Percentiles rank a stretch among this genome's conserved stretches.
phyloP scores from a whole-genome alignment of 2,797 vertebrate genomes.

The Graptemys geographica region DNA sequence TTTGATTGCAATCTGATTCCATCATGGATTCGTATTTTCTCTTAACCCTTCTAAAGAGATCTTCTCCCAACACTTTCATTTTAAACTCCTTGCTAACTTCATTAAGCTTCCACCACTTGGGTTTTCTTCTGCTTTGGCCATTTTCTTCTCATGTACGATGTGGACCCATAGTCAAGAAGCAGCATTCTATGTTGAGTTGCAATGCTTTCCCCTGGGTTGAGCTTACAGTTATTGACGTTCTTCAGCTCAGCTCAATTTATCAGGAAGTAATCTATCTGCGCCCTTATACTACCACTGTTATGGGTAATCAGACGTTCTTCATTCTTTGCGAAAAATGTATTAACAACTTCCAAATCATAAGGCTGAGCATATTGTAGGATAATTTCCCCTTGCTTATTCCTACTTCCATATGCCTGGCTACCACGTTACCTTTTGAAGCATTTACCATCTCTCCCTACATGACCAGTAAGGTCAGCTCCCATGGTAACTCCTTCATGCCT shows the following conservation, averaged over 20 bases:
- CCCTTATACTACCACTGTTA: too few species aligned
- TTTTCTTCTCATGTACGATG: background rate
- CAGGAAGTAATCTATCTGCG: too few species aligned
- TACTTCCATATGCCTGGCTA: background rate
- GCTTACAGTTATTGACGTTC: background rate
- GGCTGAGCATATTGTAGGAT: too few species aligned
- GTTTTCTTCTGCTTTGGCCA: background rate
- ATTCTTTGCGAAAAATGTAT: background rate
- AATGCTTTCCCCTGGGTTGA: background rate
- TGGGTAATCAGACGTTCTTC: background rate
- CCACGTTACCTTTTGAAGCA: background rate
- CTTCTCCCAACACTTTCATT: background rate
- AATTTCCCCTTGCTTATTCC: background rate
- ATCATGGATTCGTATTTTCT: background rate
- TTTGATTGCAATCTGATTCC: background rate
- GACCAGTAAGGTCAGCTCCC: background rate
- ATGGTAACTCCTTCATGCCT: background rate
- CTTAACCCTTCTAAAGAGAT: background rate
- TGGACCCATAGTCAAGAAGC: background rate
- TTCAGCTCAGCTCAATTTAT: too few species aligned
- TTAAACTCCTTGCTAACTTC: background rate
- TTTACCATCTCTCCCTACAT: background rate
- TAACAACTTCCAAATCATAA: background rate
- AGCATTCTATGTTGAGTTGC: background rate
- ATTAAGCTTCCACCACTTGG: background rate